Evolutionary conservation across 1,140 invertebrate species (phyloP).

Genomic region (Drosophila pandora): DNA sequence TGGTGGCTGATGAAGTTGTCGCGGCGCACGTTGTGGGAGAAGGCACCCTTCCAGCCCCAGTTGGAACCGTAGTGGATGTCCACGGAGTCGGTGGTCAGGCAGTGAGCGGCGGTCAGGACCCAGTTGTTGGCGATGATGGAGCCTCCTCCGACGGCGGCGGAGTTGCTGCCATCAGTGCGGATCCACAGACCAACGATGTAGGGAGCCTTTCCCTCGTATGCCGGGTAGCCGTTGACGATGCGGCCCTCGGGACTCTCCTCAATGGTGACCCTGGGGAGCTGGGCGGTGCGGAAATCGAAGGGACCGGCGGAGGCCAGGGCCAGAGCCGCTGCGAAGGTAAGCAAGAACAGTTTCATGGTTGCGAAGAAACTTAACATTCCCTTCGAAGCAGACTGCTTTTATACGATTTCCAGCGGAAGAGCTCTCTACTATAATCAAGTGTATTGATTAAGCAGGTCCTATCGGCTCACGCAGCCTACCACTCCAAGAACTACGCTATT

Average conservation of each 20-base stretch:
- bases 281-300: not conserved
- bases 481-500: not conserved
- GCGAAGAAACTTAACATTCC: not conserved
- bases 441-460: not conserved
- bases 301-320: not conserved
- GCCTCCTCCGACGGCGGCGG: constrained; percentile 38
- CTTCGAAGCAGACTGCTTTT: not conserved
- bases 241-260: constrained; percentile 8
- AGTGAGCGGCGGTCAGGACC: constrained; percentile 61
- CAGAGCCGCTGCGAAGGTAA: not conserved
- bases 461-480: not conserved
- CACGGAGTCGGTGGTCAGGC: constrained; percentile 47
- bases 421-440: not conserved
- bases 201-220: constrained; percentile 84
- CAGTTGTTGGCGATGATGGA: constrained; percentile 53
- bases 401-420: not conserved
- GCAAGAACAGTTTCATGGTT: constrained; percentile 6
- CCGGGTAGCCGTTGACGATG: constrained; percentile 66
- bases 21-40: constrained; percentile 46
- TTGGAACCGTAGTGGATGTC: constrained; percentile 75
- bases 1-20: constrained; percentile 41
- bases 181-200: constrained; percentile 84
- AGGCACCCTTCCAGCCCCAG: constrained; percentile 25
- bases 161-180: constrained; percentile 15
- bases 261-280: not conserved